Evolutionary conservation across 2,797 vertebrate genomes (phyloP), one percentile per base, ranked within the genome.

Genomic region (Gambusia yucatana): DNA sequence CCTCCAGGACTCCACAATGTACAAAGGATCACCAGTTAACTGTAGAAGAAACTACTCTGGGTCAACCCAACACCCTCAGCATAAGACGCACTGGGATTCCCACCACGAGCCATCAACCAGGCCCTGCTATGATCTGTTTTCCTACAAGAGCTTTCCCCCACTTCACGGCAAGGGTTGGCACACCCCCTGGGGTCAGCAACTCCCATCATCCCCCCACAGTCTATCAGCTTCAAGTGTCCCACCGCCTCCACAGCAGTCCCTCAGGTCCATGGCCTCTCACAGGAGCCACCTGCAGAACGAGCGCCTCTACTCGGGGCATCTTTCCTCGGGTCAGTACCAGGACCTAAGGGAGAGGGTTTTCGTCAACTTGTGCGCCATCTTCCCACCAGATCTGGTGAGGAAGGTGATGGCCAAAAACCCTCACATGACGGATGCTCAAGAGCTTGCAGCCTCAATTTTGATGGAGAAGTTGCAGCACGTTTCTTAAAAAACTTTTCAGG

Each of bases 371-470:
- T 98, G 98, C 84, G 97, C 97, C 93, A 98, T 99, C 94, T 99
- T 99, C 87, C 97, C 98, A 11, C 90, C 96, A 0, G 97, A 99
- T 72, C 91, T 97, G 6, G 98, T 99, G 90, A 96, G 96, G 82
- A 86, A 96, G 0, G 97, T 98, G 75, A 99, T 99, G 98, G 96
- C 95, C 77, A 97, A 97, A 84, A 97, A 98, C 89, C 97, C 98
- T 73, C 96, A 98, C 6, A 69, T 98, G 91, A 96, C 93, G 0
- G 98, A 99, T 4, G 96, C 98, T 86, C 98, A 99, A 94, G 97
- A 99, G 87, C 96, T 99, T 0, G 98, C 98, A 0, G 98, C 98
- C 8, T 97, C 97, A 59, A 98, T 99, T 91, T 89, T 99, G 81
- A 93, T 97, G 86, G 98, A 98, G 88, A 99, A 98, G 88, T 96